Percentiles rank a stretch among this genome's conserved stretches.
phyloP scores from a whole-genome alignment of 1,140 invertebrate genomes.

The Tribolium madens region DNA sequence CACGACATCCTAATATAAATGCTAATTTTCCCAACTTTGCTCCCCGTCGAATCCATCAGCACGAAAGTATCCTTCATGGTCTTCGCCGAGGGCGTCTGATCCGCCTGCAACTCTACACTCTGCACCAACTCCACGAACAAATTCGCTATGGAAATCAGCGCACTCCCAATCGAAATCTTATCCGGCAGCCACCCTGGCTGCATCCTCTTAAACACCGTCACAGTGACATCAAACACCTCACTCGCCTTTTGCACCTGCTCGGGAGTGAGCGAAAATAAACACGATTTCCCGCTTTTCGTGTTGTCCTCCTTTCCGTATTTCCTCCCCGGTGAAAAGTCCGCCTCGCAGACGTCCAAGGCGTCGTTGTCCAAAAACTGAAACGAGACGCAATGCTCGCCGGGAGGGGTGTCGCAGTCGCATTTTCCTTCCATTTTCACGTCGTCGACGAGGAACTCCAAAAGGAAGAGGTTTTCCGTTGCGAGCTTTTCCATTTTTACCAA shows the following conservation, averaged over 20 bases:
- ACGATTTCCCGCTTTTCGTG: slow-evolving; percentile 70
- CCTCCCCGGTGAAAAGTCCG: slow-evolving; percentile 65
- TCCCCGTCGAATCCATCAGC: slow-evolving; percentile 65
- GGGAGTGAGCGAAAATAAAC: slow-evolving; percentile 67
- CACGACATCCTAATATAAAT: slow-evolving; percentile 73
- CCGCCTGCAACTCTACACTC: slow-evolving; percentile 50
- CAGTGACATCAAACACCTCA: slow-evolving; percentile 65
- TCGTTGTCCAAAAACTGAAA: slow-evolving; percentile 68
- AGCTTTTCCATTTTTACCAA: slow-evolving; percentile 65
- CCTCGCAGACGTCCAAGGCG: slow-evolving; percentile 70
- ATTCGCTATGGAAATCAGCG: slow-evolving; percentile 60
- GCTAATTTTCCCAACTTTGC: slow-evolving; percentile 68
- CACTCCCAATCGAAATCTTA: slow-evolving; percentile 60
- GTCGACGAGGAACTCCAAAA: slow-evolving; percentile 70
- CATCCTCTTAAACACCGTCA: slow-evolving; percentile 65
- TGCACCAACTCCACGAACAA: slow-evolving; percentile 61
- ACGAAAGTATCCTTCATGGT: slow-evolving; percentile 72
- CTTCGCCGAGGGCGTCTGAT: slow-evolving; percentile 57
- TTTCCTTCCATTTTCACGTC: slow-evolving; percentile 65
- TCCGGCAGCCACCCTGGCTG: slow-evolving; percentile 59
- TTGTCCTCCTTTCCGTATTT: slow-evolving; percentile 62
- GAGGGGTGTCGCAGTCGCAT: slow-evolving; percentile 54
- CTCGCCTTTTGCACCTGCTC: slow-evolving; percentile 56
- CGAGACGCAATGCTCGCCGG: slow-evolving; percentile 66
- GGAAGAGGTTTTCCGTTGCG: slow-evolving; percentile 69